Conservation (phyloP, 2,113 vertebrate species). For the Onychorhynchus coronatus region DNA sequence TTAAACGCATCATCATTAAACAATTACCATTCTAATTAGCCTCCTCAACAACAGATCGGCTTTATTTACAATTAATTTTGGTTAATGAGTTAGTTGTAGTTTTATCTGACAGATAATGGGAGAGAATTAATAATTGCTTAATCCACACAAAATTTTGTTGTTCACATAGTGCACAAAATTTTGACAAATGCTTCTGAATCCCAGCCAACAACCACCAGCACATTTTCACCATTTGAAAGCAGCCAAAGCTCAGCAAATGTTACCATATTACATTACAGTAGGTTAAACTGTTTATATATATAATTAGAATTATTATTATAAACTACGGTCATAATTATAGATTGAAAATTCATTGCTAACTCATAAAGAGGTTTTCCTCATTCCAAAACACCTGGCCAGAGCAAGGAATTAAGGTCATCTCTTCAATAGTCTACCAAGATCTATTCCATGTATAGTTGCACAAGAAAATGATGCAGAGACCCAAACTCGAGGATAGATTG, state of each 20-base stretch:
- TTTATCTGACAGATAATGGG: constrained; percentile 61
- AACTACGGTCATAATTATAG: not conserved
- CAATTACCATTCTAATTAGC: constrained; percentile 61
- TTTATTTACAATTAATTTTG: constrained; percentile 70
- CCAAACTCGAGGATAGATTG: not conserved
- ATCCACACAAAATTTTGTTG: constrained; percentile 58
- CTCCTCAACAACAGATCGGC: constrained; percentile 45
- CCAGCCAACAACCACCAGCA: constrained; percentile 54
- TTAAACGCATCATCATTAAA: constrained; percentile 18
- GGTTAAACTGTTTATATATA: constrained; percentile 50
- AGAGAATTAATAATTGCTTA: constrained; percentile 64
- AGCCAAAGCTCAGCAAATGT: constrained; percentile 60
- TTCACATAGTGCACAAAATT: constrained; percentile 18
- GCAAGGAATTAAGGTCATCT: not conserved
- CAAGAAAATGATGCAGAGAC: not conserved
- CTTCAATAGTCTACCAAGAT: not conserved
- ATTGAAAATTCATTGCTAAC: not conserved
- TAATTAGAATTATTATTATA: constrained; percentile 63
- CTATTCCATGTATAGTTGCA: not conserved
- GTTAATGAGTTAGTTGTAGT: constrained; percentile 71
- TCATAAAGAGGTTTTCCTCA: not conserved
- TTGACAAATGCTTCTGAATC: constrained; percentile 53
- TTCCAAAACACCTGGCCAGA: not conserved
- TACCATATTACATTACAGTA: constrained; percentile 28
- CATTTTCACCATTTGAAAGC: constrained; percentile 56